Evolutionary conservation across 2,797 vertebrate species (phyloP).

Genomic region (Malacoraja senta): DNA sequence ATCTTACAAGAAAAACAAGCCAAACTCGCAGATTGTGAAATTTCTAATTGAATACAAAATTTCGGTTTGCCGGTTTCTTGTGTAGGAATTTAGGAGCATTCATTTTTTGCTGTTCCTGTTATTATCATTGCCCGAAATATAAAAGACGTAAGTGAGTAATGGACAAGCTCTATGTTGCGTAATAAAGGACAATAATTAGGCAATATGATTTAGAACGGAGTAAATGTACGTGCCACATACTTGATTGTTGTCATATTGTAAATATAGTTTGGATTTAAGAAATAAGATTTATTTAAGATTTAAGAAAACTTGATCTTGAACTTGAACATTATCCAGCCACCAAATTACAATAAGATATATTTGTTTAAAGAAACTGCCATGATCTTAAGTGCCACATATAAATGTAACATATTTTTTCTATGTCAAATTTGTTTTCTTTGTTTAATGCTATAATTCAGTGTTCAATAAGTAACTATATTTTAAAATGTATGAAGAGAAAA

Average conservation of each 20-base stretch:
- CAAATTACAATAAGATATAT: neutral
- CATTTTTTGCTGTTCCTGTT: neutral
- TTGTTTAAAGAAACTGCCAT: constrained; percentile 25
- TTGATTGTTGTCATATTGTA: neutral
- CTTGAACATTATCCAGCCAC: neutral
- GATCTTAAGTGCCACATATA: constrained; percentile 34
- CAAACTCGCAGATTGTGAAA: constrained; percentile 18
- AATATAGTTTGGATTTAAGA: neutral
- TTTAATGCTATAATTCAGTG: constrained; percentile 21
- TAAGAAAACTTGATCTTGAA: neutral
- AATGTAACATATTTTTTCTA: constrained; percentile 25
- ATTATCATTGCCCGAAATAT: neutral
- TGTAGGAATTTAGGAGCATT: neutral
- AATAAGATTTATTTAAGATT: neutral
- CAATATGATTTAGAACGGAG: neutral
- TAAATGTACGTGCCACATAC: neutral
- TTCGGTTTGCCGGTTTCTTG: neutral
- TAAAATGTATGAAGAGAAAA: constrained; percentile 3
- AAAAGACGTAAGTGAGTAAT: constrained; percentile 22
- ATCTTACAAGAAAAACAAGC: constrained; percentile 63
- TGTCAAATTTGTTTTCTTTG: neutral
- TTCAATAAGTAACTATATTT: constrained; percentile 1
- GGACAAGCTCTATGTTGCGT: neutral
- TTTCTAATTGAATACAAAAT: constrained; percentile 6
- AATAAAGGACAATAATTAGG: neutral